Base-by-base conservation (phyloP, 2,888 invertebrate species). In the Willowsia nigromaculata region DNA sequence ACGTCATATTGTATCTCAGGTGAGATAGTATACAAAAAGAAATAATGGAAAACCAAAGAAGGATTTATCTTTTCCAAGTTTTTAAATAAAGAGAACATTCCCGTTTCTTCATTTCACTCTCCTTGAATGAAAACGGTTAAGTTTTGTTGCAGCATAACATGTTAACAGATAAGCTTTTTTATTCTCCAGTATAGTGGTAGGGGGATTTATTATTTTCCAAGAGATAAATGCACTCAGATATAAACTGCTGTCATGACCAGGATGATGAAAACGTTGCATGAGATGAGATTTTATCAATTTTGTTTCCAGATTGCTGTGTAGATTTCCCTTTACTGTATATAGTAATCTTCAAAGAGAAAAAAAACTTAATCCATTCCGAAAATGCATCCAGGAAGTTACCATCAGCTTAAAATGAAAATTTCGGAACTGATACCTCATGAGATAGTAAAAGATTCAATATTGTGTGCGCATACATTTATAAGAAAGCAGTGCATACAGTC, bases 371-470 rank as follows among this genome's bases (percentile, higher is more conserved):
- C 68, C 33, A 1, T 3, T 68, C 37, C 37, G 40, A 68, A 68
- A 7, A 33, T 65, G 15, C 37, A 13, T 9, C 7, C 33, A 18
- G n/a, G 18, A 62, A 18, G 62, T 15, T 30, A 9, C 43, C 13
- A 27, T 11, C 22, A 18, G 53, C 53, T 53, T 50, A n/a, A 15
- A 15, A 25, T 30, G 15, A 27, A 2, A 30, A 30, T 27, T 62
- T 30, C 5, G 62, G 18, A n/a, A n/a, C n/a, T n/a, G n/a, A n/a
- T n/a, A n/a, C n/a, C n/a, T n/a, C n/a, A n/a, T n/a, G n/a, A 40
- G 68, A n/a, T 18, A 22, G 68, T 68, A 68, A 68, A 68, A 68
- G 68, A 68, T 68, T 68, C 68, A 68, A 68, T 68, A 68, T 68
- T 68, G 37, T 68, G 37, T 22, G 68, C 40, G 68, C 7, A 27